phyloP scores from a whole-genome alignment of 1,140 invertebrate genomes.

The Acyrthosiphon pisum region DNA sequence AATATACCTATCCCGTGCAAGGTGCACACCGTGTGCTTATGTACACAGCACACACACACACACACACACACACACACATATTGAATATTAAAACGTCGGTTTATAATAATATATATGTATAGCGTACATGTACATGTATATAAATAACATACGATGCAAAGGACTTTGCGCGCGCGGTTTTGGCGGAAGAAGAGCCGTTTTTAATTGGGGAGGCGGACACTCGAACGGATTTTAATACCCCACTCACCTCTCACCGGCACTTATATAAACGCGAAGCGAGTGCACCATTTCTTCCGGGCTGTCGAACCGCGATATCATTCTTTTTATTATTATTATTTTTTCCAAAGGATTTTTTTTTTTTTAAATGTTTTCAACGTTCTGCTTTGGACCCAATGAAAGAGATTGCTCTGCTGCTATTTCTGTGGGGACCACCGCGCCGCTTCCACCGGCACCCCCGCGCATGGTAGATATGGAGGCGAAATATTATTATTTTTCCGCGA shows the following conservation, averaged over 20 bases:
- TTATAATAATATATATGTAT: not conserved
- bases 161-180: not conserved
- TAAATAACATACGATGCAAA: not conserved
- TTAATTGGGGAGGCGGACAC: slow-evolving; percentile 24
- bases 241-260: not conserved
- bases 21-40: not conserved
- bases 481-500: slow-evolving; percentile 22
- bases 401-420: not conserved
- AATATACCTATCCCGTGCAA: slow-evolving; percentile 33
- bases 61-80: not conserved
- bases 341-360: not conserved
- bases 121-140: not conserved
- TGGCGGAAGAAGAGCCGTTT: slow-evolving; percentile 12
- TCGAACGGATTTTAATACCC: slow-evolving; percentile 30
- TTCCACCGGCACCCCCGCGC: not conserved
- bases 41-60: not conserved
- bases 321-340: slow-evolving; percentile 24
- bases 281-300: not conserved
- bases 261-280: not conserved
- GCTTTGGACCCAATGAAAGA: not conserved
- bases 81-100: slow-evolving; percentile 1
- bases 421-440: too few relatives aligned
- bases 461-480: too few relatives aligned
- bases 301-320: not conserved
- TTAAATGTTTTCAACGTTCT: not conserved